Evolutionary conservation across 2,797 vertebrate genomes (phyloP).

Genomic region (Diceros bicornis): DNA sequence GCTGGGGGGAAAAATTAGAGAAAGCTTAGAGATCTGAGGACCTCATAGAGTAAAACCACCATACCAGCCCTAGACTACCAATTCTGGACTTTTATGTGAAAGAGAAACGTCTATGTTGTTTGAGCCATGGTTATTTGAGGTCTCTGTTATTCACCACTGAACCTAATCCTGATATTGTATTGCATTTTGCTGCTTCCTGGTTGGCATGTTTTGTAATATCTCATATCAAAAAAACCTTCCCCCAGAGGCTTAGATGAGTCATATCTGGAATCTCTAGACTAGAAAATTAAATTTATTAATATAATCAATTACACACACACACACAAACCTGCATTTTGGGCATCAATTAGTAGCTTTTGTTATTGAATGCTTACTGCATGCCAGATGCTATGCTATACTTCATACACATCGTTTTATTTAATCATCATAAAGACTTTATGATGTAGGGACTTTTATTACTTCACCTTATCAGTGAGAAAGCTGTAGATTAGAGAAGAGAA

Average conservation of each 20-base stretch:
- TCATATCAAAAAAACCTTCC: neutral
- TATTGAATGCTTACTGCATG: neutral
- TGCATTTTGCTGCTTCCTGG: neutral
- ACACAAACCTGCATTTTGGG: neutral
- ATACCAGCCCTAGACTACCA: neutral
- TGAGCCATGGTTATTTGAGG: neutral
- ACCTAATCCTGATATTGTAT: neutral
- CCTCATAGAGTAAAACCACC: neutral
- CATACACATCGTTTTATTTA: neutral
- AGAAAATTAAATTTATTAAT: constrained; percentile 39
- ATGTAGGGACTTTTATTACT: neutral
- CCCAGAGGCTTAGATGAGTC: constrained; percentile 10
- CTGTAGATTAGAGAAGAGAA: neutral
- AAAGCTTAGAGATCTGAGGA: neutral
- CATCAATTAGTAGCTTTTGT: neutral
- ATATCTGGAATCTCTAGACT: constrained; percentile 32
- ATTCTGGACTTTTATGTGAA: neutral
- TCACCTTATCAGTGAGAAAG: neutral
- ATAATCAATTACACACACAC: neutral
- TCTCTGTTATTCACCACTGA: neutral
- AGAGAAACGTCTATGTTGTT: neutral
- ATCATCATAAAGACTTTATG: neutral
- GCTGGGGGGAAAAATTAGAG: neutral
- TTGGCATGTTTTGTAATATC: constrained; percentile 5
- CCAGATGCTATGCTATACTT: neutral